These are phyloP conservation scores for Eciton burchellii DNA, from an alignment of 1,140 invertebrate genomes.

Conservation along the genomic window DNA sequence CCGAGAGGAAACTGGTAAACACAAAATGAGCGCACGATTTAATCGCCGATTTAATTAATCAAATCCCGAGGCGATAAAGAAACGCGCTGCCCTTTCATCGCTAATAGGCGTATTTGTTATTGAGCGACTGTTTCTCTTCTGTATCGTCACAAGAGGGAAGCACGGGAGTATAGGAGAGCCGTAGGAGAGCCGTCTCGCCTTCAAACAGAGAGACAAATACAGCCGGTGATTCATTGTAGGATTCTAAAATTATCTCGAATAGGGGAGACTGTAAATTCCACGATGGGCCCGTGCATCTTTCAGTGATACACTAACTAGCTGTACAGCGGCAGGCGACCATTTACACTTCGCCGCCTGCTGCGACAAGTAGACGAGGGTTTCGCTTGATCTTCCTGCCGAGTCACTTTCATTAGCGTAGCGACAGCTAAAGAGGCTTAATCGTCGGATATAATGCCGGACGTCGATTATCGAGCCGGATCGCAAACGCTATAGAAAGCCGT, in stretches of 20 bases:
- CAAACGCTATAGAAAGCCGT: neutral
- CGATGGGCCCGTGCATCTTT: neutral
- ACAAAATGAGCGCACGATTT: neutral
- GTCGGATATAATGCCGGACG: neutral
- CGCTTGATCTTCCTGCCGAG: neutral
- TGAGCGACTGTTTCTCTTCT: neutral
- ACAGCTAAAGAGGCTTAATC: conserved; percentile 17
- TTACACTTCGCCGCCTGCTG: conserved; percentile 9
- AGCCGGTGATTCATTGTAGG: neutral
- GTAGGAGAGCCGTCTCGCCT: no score
- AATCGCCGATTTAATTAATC: conserved; percentile 7
- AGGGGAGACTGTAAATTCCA: neutral
- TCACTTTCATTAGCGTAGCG: conserved; percentile 18
- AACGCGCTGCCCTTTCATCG: neutral
- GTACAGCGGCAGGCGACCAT: neutral
- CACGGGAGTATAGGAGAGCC: no score
- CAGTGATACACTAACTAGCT: neutral
- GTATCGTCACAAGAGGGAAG: neutral
- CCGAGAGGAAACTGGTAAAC: neutral
- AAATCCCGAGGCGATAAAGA: neutral
- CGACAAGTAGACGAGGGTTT: conserved; percentile 11
- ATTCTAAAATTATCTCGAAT: neutral
- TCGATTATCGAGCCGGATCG: neutral
- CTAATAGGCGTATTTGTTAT: neutral
- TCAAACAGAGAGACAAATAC: neutral